These are phyloP conservation scores for Amazona guildingii DNA, from an alignment of 2,113 vertebrate species.

Conservation along the genomic window DNA sequence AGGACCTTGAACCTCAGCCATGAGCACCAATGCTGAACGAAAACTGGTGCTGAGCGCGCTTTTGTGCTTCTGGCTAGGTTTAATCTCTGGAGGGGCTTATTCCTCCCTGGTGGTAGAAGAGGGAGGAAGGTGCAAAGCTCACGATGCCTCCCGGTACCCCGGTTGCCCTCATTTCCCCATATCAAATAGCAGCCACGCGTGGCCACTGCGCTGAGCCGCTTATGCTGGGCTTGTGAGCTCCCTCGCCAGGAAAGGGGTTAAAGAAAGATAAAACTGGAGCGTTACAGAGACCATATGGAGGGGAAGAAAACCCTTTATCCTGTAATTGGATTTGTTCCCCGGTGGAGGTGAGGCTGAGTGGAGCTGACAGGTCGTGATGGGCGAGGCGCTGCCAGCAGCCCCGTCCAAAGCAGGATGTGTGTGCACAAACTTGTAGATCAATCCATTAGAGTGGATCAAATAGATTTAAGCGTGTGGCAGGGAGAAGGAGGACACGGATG, in stretches of 20 bases:
- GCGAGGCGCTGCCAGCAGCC: constrained; percentile 35
- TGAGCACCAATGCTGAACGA: accelerated
- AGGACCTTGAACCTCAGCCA: not conserved
- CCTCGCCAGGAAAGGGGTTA: constrained; percentile 65
- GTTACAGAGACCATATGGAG: constrained; percentile 36
- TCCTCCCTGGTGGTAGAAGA: not conserved
- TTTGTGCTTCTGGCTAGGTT: not conserved
- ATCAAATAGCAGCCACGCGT: not conserved
- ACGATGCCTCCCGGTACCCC: not conserved
- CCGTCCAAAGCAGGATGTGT: constrained; percentile 61
- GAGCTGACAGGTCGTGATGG: constrained; percentile 60
- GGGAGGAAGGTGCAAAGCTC: not conserved
- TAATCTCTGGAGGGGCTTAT: not conserved
- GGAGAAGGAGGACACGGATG: constrained; percentile 25
- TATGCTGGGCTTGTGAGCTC: constrained; percentile 8
- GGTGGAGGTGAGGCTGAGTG: constrained; percentile 9
- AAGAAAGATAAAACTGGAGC: constrained; percentile 53
- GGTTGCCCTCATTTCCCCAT: not conserved
- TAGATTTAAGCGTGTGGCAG: constrained; percentile 37
- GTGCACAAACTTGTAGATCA: constrained; percentile 60
- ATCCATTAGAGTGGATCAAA: constrained; percentile 48
- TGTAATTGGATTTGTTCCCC: constrained; percentile 41
- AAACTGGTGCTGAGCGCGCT: accelerated
- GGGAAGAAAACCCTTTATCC: constrained; percentile 61
- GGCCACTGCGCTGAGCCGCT: not conserved